phyloP scores from a whole-genome alignment of 2,888 invertebrate genomes.

The Buathra laborator region DNA sequence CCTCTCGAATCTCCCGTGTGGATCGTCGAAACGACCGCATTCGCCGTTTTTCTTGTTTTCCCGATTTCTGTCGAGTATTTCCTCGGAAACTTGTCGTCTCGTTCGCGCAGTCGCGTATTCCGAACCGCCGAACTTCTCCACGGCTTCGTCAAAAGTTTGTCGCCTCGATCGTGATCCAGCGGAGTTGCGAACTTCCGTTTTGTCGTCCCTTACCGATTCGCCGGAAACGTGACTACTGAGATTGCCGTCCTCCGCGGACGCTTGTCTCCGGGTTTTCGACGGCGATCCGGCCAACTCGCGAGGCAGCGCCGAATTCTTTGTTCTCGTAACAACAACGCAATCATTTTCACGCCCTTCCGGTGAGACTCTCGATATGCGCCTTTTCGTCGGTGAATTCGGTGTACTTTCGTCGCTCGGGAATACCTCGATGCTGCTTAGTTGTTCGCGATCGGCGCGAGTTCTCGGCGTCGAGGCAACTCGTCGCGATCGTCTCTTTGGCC shows the following conservation, averaged over 20 bases:
- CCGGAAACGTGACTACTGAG: constrained; percentile 13
- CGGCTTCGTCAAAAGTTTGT: constrained; percentile 60
- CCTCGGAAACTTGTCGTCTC: constrained; percentile 79
- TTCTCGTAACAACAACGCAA: constrained; percentile 56
- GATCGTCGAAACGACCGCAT: constrained; percentile 57
- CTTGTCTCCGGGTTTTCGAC: constrained; percentile 70
- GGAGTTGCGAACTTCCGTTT: constrained; percentile 6
- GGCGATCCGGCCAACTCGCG: constrained; percentile 70
- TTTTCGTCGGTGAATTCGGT: constrained; percentile 80
- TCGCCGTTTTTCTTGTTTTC: constrained; percentile 69
- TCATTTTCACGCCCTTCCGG: constrained; percentile 67
- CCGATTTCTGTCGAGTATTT: constrained; percentile 75
- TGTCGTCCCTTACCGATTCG: constrained; percentile 19
- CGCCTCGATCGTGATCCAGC: constrained; percentile 53
- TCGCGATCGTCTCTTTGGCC: constrained; percentile 62
- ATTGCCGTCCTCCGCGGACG: constrained; percentile 53
- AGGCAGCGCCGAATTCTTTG: constrained; percentile 65
- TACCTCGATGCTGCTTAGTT: constrained; percentile 54
- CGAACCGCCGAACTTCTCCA: constrained; percentile 63
- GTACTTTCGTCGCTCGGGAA: constrained; percentile 75
- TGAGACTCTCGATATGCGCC: constrained; percentile 73
- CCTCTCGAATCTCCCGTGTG: constrained; percentile 75
- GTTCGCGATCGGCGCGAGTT: constrained; percentile 55
- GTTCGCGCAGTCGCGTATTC: constrained; percentile 43
- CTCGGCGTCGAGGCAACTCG: constrained; percentile 53